A percentile compares a stretch with the other conserved stretches of the same genome.
These are phyloP conservation scores for Anadara kagoshimensis DNA, from an alignment of 1,140 invertebrate species.

Conservation along the genomic window DNA sequence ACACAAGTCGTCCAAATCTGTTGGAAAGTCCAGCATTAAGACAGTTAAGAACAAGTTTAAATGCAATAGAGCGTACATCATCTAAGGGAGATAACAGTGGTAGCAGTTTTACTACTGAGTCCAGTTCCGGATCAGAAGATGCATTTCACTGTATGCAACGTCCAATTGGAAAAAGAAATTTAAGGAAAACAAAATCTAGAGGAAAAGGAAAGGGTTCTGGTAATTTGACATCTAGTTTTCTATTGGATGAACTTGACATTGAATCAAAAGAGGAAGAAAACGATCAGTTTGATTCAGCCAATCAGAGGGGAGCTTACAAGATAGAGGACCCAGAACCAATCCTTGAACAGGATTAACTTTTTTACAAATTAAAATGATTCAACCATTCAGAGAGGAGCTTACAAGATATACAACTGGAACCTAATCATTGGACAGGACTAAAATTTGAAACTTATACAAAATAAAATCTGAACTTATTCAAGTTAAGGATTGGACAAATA, in stretches of 20 bases:
- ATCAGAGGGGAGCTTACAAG: constrained; percentile 4
- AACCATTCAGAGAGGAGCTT: too few relatives aligned
- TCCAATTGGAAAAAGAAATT: constrained; percentile 54
- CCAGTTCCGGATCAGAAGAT: constrained; percentile 69
- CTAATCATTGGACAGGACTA: too few relatives aligned
- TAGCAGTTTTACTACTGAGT: constrained; percentile 47
- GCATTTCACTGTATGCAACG: constrained; percentile 39
- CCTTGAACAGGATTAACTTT: constrained; percentile 18
- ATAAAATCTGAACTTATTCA: too few relatives aligned
- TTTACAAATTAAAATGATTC: too few relatives aligned
- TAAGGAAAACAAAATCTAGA: constrained; percentile 69
- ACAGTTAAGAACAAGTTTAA: constrained; percentile 33
- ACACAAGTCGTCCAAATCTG: constrained; percentile 8
- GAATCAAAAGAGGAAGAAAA: constrained; percentile 36
- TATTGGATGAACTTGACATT: constrained; percentile 42
- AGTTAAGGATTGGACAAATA: too few relatives aligned
- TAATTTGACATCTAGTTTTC: constrained; percentile 45
- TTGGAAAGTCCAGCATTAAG: constrained; percentile 36
- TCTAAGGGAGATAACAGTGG: constrained; percentile 37
- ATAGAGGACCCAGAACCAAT: constrained; percentile 18
- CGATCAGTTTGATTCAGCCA: background rate
- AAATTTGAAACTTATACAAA: too few relatives aligned
- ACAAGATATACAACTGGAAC: too few relatives aligned
- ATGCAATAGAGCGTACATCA: constrained; percentile 30
- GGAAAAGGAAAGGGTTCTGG: constrained; percentile 69